Evolutionary conservation across 2,888 invertebrate genomes (phyloP).

Genomic region (Ashinkailepas kermadecensis): DNA sequence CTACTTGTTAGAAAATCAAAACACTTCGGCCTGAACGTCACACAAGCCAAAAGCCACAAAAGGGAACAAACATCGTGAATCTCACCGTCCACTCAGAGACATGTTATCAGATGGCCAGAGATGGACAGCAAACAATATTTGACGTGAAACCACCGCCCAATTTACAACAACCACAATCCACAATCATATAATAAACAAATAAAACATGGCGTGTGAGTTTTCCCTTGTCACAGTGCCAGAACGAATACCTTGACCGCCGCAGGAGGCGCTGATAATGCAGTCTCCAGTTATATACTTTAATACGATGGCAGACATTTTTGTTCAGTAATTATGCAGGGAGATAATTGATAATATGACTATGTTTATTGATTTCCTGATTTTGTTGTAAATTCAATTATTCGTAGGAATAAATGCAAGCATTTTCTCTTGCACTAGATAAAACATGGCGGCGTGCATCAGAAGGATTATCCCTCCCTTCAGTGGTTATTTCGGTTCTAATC

Average conservation of each 20-base stretch:
- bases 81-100: neutral
- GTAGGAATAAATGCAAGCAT: no score
- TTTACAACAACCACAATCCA: neutral
- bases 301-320: no score
- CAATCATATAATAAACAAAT: neutral
- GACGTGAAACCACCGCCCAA: neutral
- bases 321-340: no score
- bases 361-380: neutral
- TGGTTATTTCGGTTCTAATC: neutral
- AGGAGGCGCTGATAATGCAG: no score
- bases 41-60: neutral
- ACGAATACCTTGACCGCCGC: no score
- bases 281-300: neutral
- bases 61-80: neutral
- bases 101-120: no score
- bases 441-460: neutral
- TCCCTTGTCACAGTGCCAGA: slow-evolving; percentile 1
- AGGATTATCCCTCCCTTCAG: neutral
- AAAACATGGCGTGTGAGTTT: slow-evolving; percentile 6
- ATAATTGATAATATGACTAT: neutral
- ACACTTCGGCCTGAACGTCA: neutral
- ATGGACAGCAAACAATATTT: no score
- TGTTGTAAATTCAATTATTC: neutral
- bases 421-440: neutral
- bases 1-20: no score